Base-by-base conservation (phyloP, 2,888 invertebrate species). In the Cantharis nigra region DNA sequence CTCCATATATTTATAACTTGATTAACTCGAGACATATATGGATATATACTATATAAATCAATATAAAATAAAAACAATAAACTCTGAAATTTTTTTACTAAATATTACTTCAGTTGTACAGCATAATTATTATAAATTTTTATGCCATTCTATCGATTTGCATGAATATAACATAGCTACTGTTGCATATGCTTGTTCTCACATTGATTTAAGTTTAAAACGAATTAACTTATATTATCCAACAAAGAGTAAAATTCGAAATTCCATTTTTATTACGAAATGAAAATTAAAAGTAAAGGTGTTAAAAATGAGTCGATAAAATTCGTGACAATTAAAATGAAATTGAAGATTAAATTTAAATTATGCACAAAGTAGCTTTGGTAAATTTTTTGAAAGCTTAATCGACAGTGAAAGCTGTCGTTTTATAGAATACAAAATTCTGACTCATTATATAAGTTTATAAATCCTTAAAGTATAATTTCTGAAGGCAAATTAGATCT, bases 401-500 rank as follows among this genome's bases (percentile, higher is more conserved):
- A 30, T 30, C 28, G 28, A 30, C 49, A 67, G n/a, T 67, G 65
- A 67, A 67, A 67, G 65, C 65, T 67, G 65, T 67, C 65, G 18
- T 67, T 67, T 67, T 67, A 20, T 23, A 67, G 65, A n/a, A 67
- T 23, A 67, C 65, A 67, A 67, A 67, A 23, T 67, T 67, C 65
- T 67, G 65, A 67, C 65, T 26, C 65, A 67, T 67, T 67, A 26
- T 67, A n/a, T 67, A 67, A 67, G 65, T 75, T 75, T 75, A 75
- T 75, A 78, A 73, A 75, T 78, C 26, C 75, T 69, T 74, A 76
- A 72, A 72, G 71, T 76, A 70, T 71, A 78, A 78, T 76, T 78
- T 69, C 49, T 72, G 70, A 75, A 77, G 75, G 71, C 79, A 79
- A 78, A 78, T 78, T 76, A 78, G 79, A 79, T 79, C 76, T 79